Evolutionary conservation across 1,140 invertebrate species (phyloP), one percentile per base, ranked within the genome.

Genomic region (Psix sp.): DNA sequence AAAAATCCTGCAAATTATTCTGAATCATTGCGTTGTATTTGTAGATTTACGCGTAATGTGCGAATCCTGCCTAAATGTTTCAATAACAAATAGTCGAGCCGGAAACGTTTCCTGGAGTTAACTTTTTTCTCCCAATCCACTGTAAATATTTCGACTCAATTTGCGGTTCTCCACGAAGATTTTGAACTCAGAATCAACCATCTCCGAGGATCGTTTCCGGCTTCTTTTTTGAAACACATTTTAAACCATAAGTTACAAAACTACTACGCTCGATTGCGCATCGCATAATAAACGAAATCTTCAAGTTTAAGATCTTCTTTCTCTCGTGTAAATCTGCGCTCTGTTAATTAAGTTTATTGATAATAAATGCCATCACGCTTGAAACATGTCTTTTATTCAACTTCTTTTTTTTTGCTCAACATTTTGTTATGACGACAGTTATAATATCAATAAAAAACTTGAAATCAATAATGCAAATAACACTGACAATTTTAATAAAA

Each of bases 311-410:
- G 75, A 82, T 82, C 80, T 82, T 79, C 67, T 79, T 76, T 86
- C 76, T 86, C 83, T 83, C 82, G 81, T 88, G 84, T 84, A 87
- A 83, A 86, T 86, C 83, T 85, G 85, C 76, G 82, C 82, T 82
- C 83, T 87, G 85, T 87, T 86, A 84, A 86, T 86, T 87, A 86
- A 85, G 84, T 86, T 87, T 87, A 87, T 83, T 82, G 78, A 86
- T 86, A 88, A 88, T 88, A 87, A 87, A 87, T 83, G 86, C 85
- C 86, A 86, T 86, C 82, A 87, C 82, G 86, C 86, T 88, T 88
- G 85, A 85, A 84, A 80, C 77, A 80, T 80, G 52, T 11, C 2
- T 36, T 26, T 77, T 78, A 49, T 80, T 77, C 7, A 17, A 17
- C 15, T 16, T 39, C 2, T 17, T 17, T 15, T 40, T 48, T 63